A percentile compares a stretch with the other conserved stretches of the same genome.
These are phyloP conservation scores for Eciton burchellii DNA, from an alignment of 1,140 invertebrate genomes.

Conservation along the genomic window DNA sequence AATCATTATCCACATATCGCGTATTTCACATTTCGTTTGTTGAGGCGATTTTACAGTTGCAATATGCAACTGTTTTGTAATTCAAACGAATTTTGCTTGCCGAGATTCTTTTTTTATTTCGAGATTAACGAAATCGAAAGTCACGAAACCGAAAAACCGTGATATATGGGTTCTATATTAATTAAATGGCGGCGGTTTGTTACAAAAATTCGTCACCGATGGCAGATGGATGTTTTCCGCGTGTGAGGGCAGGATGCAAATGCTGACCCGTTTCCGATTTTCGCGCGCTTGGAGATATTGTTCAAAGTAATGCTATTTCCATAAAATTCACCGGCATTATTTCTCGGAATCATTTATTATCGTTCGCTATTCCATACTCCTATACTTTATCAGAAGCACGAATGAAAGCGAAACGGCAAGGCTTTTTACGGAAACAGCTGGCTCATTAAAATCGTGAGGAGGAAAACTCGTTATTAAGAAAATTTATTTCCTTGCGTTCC, in stretches of 20 bases:
- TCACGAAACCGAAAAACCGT: not conserved
- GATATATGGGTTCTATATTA: constrained; percentile 5
- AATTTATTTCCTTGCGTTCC: not conserved
- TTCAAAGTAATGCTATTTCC: constrained; percentile 36
- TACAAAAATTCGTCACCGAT: constrained; percentile 5
- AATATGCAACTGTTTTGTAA: too few species aligned
- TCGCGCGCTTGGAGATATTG: not conserved
- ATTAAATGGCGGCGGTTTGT: not conserved
- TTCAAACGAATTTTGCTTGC: too few species aligned
- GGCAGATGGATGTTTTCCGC: not conserved
- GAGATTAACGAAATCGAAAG: not conserved
- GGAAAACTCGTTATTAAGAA: too few species aligned
- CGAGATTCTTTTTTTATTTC: too few species aligned
- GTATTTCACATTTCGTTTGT: not conserved
- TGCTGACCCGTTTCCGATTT: constrained; percentile 21
- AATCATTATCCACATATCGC: not conserved
- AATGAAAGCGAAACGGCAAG: constrained; percentile 21
- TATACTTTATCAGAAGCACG: constrained; percentile 10
- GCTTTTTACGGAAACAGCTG: not conserved
- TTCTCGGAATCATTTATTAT: constrained; percentile 46
- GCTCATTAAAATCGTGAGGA: constrained; percentile 21
- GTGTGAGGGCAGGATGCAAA: not conserved
- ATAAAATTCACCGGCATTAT: constrained; percentile 21
- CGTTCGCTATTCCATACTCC: not conserved
- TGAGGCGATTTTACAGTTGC: too few species aligned